A percentile compares a stretch with the other conserved stretches of the same genome.
Evolutionary conservation across 2,888 invertebrate species (phyloP).

Genomic region (Ypsolopha sequella): DNA sequence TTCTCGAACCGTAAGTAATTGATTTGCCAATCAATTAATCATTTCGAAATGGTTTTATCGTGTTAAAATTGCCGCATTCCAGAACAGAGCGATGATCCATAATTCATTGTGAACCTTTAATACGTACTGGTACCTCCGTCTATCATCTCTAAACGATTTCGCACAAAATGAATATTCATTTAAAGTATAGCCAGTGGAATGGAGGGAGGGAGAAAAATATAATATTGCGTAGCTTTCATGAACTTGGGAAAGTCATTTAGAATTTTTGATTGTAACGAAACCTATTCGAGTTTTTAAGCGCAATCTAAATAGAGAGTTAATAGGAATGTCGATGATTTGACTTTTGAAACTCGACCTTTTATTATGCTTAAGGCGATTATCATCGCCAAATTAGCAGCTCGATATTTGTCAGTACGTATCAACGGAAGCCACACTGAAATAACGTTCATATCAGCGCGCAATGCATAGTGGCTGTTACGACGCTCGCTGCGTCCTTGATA

Average conservation of each 20-base stretch:
- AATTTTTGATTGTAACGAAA: constrained; percentile 59
- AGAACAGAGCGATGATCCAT: constrained; percentile 42
- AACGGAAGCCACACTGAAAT: no score
- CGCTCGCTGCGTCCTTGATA: no score
- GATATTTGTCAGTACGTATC: no score
- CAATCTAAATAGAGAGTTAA: constrained; percentile 29
- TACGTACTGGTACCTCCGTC: constrained; percentile 62
- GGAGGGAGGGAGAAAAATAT: constrained; percentile 43
- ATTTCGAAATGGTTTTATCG: constrained; percentile 24
- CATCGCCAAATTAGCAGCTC: no score
- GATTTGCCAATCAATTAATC: constrained; percentile 21
- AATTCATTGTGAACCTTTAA: constrained; percentile 49
- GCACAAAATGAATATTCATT: constrained; percentile 67
- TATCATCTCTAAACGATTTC: constrained; percentile 67
- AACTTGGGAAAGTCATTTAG: constrained; percentile 58
- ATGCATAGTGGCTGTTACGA: no score
- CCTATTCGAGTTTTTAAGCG: constrained; percentile 11
- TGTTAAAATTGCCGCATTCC: constrained; percentile 28
- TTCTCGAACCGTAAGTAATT: constrained; percentile 5
- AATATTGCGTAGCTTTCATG: constrained; percentile 29
- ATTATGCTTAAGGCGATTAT: constrained; percentile 9
- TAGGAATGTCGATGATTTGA: constrained; percentile 41
- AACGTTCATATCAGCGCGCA: no score
- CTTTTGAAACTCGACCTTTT: constrained; percentile 23
- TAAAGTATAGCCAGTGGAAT: constrained; percentile 60